phyloP scores from a whole-genome alignment of 1,140 invertebrate species.

The Pseudomyrmex flavicornis region DNA sequence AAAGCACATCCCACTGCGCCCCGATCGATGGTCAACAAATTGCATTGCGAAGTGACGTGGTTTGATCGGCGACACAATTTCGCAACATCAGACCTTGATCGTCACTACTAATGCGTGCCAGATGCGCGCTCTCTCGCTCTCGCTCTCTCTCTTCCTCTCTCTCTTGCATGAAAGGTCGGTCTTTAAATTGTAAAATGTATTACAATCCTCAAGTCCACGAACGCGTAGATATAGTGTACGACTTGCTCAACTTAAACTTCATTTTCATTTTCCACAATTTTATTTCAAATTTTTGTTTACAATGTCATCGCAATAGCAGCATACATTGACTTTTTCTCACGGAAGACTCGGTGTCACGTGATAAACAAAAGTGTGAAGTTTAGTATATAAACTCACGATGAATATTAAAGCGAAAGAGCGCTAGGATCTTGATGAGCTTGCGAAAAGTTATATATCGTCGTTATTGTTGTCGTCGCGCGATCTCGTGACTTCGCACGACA shows the following conservation, averaged over 20 bases:
- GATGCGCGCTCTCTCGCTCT: background rate
- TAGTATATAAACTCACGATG: background rate
- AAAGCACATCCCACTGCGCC: constrained; percentile 2
- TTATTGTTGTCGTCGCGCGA: constrained; percentile 31
- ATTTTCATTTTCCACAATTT: constrained; percentile 1
- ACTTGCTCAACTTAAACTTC: background rate
- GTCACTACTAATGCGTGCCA: constrained; percentile 40
- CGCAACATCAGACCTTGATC: constrained; percentile 66
- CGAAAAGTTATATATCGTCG: background rate
- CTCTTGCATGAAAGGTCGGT: background rate
- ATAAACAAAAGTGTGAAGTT: background rate
- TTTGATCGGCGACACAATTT: constrained; percentile 62
- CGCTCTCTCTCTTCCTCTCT: no score
- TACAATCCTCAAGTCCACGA: background rate
- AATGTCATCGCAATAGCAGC: background rate
- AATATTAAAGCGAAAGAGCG: background rate
- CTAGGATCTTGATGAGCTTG: background rate
- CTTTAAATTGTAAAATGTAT: no score
- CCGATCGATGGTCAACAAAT: constrained; percentile 69
- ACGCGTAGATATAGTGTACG: background rate
- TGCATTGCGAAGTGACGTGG: constrained; percentile 57
- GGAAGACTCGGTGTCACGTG: no score
- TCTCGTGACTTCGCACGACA: constrained; percentile 83
- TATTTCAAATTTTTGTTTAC: constrained; percentile 7
- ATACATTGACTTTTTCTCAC: background rate